Evolutionary conservation across 2,888 invertebrate species (phyloP).

Genomic region (Amorpha juglandis): DNA sequence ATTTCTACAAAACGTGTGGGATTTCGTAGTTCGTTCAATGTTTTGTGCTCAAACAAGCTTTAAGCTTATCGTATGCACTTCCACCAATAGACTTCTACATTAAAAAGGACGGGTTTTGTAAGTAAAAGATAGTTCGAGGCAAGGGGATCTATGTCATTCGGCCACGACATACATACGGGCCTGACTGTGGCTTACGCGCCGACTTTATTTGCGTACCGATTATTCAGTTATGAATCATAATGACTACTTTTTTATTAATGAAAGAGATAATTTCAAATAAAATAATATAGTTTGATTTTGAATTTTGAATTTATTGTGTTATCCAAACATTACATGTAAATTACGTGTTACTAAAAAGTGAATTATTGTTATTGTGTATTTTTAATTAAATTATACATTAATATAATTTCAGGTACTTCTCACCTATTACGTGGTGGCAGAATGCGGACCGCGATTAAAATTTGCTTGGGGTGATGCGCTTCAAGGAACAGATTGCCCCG

Average conservation of each 20-base stretch:
- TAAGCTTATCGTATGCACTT: conserved; percentile 32
- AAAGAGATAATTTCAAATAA: background rate
- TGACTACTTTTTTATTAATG: background rate
- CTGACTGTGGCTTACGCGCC: conserved; percentile 57
- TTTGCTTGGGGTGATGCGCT: conserved; percentile 95
- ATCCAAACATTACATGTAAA: background rate
- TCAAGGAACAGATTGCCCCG: conserved; percentile 91
- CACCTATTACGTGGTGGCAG: conserved; percentile 62
- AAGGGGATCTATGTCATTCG: conserved; percentile 76
- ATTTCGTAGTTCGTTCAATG: conserved; percentile 27
- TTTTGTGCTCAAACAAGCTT: conserved; percentile 28
- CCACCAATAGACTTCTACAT: conserved; percentile 41
- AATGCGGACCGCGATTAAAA: conserved; percentile 87
- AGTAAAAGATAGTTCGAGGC: conserved; percentile 58
- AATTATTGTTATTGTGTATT: no score
- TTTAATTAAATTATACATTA: conserved; percentile 1
- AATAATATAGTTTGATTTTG: no score
- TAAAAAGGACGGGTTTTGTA: conserved; percentile 65
- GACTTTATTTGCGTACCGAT: conserved; percentile 44
- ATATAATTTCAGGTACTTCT: conserved; percentile 62
- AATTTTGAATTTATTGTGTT: no score
- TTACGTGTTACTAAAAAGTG: background rate
- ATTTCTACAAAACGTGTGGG: background rate
- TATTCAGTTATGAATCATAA: conserved; percentile 23
- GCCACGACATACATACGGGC: conserved; percentile 76